Base-by-base conservation (phyloP, 2,888 invertebrate genomes). In the Hemithea aestivaria region DNA sequence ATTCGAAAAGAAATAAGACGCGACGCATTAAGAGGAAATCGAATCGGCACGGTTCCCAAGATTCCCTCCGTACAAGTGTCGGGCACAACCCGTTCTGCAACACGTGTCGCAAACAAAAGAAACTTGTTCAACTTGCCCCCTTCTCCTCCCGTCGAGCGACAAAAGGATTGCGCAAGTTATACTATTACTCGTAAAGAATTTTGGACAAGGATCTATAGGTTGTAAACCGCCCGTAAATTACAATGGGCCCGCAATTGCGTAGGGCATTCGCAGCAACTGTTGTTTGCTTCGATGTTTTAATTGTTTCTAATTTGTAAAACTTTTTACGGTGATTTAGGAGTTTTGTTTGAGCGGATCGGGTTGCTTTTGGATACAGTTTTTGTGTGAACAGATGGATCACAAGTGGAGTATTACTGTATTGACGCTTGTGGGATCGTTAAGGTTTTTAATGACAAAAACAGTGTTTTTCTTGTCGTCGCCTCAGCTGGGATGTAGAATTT, bases 111-210 rank as follows among this genome's bases (percentile, higher is more conserved):
- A 77, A 82, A 85, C 83, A 85, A 85, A 85, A 85, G 82, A 79
- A 83, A 76, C 73, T 75, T 73, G 65, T 56, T 66, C 69, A 70
- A 70, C 61, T 70, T 60, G 56, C 70, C 71, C 67, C 64, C 60
- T 51, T 61, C 60, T 56, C 51, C 45, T 66, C 47, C 58, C 56
- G 53, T 51, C 58, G 59, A 51, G 69, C 77, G 77, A 75, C 80
- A 78, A 85, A 83, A 87, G 87, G 85, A 84, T 85, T 85, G 83
- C 75, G 72, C 77, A 81, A 84, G 79, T 84, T 81, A 81, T 80
- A 81, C 78, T 79, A 81, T 79, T 79, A 79, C 72, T 82, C 82
- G 77, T 84, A 85, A 85, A 85, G 82, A 82, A 84, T 79, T 83
- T 81, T 61, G 73, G 80, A 83, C 78, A 76, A 76, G 81, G 84